phyloP scores from a whole-genome alignment of 2,113 vertebrate genomes.

The Proterorhinus semilunaris region DNA sequence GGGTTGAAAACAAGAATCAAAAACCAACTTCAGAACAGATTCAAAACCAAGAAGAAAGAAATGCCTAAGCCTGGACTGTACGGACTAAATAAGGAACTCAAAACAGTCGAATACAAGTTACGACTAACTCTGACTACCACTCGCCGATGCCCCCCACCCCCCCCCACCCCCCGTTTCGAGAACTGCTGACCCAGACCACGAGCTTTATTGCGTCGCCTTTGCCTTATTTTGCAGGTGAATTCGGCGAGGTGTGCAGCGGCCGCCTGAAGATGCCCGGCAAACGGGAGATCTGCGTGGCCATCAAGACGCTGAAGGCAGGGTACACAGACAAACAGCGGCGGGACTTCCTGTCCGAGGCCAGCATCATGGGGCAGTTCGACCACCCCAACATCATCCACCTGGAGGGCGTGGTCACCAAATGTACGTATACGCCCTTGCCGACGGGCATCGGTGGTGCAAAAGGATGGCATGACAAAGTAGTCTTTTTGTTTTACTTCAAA shows the following conservation, averaged over 20 bases:
- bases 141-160: no score
- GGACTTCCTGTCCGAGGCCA: slow-evolving; percentile 97
- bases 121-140: no score
- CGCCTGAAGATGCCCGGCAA: slow-evolving; percentile 96
- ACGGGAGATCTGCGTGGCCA: slow-evolving; percentile 96
- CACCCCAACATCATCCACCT: slow-evolving; percentile 98
- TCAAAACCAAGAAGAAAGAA: no score
- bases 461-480: no score
- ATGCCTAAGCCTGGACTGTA: neutral
- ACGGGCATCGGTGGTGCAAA: no score
- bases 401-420: slow-evolving; percentile 98
- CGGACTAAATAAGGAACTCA: no score
- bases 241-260: slow-evolving; percentile 96
- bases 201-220: neutral
- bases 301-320: slow-evolving; percentile 97
- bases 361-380: slow-evolving; percentile 99
- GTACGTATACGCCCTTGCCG: slow-evolving; percentile 74
- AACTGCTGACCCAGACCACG: neutral
- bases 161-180: no score
- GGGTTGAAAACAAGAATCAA: neutral
- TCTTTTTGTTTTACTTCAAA: no score
- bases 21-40: no score
- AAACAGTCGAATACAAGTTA: no score
- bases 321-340: slow-evolving; percentile 96
- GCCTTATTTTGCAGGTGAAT: slow-evolving; percentile 81